Evolutionary conservation across 1,140 invertebrate species (phyloP).

Genomic region (Trichoplusia ni): DNA sequence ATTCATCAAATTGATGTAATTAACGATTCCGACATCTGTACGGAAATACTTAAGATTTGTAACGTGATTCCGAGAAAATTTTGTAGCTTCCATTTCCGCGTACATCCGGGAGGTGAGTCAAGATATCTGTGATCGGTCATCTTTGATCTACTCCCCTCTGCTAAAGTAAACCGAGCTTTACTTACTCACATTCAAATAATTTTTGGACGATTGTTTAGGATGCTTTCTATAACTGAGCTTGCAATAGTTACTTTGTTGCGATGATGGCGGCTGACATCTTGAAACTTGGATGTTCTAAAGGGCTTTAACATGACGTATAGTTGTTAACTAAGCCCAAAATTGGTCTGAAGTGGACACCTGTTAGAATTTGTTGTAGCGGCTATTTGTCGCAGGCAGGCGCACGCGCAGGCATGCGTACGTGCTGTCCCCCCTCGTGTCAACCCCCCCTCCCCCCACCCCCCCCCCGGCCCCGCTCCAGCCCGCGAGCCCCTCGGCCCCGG

Average conservation of each 20-base stretch:
- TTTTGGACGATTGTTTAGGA: too few relatives aligned
- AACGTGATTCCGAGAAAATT: slow-evolving; percentile 24
- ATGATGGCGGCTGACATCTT: not conserved
- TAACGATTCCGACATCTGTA: slow-evolving; percentile 12
- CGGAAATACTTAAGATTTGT: slow-evolving; percentile 32
- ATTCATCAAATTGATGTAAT: slow-evolving; percentile 35
- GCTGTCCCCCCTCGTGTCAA: slow-evolving; percentile 24
- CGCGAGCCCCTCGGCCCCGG: slow-evolving; percentile 8
- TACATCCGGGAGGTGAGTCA: slow-evolving; percentile 27
- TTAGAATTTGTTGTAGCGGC: slow-evolving; percentile 65
- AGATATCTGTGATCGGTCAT: not conserved
- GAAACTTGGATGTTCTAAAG: slow-evolving; percentile 17
- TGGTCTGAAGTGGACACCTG: slow-evolving; percentile 64
- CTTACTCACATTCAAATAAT: too few relatives aligned
- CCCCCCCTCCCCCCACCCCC: slow-evolving; percentile 9
- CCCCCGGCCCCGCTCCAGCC: slow-evolving; percentile 1
- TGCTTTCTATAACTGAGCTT: too few relatives aligned
- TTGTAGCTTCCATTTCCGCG: not conserved
- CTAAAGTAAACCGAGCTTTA: not conserved
- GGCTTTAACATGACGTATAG: slow-evolving; percentile 48
- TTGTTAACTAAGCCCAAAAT: slow-evolving; percentile 59
- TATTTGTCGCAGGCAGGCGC: slow-evolving; percentile 55
- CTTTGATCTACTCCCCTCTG: not conserved
- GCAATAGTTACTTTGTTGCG: too few relatives aligned
- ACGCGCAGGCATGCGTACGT: slow-evolving; percentile 66